Conservation (phyloP, 2,888 invertebrate genomes). For the Syritta pipiens region DNA sequence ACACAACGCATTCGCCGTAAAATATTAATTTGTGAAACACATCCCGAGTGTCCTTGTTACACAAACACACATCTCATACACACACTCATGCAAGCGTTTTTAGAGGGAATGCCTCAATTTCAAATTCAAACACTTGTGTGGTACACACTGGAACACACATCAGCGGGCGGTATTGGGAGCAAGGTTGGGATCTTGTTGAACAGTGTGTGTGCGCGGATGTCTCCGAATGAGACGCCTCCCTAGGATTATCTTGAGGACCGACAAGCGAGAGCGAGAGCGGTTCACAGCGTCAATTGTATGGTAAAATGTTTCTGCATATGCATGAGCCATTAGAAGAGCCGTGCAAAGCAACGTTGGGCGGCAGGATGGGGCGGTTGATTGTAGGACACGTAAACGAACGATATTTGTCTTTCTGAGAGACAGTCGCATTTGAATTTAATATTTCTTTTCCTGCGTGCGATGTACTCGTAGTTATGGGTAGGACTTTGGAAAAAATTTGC, state of each 20-base stretch:
- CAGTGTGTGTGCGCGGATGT: conserved; percentile 6
- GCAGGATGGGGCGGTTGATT: background rate
- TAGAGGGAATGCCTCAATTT: conserved; percentile 23
- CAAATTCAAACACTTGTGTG: conserved; percentile 23
- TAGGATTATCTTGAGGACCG: conserved; percentile 58
- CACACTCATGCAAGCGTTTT: conserved; percentile 4
- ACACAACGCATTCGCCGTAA: conserved; percentile 40
- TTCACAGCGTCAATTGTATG: conserved; percentile 65
- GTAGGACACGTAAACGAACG: conserved; percentile 37
- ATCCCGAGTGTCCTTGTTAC: conserved; percentile 51
- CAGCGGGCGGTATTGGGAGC: conserved; percentile 21
- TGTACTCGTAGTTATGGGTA: background rate
- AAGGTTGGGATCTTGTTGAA: conserved; percentile 31
- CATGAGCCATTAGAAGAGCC: conserved; percentile 62
- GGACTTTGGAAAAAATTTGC: conserved; percentile 43
- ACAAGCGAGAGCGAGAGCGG: conserved; percentile 46
- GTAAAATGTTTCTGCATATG: conserved; percentile 63
- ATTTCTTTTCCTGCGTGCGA: conserved; percentile 50
- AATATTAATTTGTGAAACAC: conserved; percentile 48
- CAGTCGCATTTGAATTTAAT: conserved; percentile 59
- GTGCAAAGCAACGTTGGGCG: background rate
- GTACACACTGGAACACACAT: background rate
- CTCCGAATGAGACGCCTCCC: conserved; percentile 46
- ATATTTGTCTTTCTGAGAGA: conserved; percentile 48
- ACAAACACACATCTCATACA: background rate